These are phyloP conservation scores for Dendrocincla fuliginosa DNA, from an alignment of 2,797 vertebrate species.

Conservation along the genomic window DNA sequence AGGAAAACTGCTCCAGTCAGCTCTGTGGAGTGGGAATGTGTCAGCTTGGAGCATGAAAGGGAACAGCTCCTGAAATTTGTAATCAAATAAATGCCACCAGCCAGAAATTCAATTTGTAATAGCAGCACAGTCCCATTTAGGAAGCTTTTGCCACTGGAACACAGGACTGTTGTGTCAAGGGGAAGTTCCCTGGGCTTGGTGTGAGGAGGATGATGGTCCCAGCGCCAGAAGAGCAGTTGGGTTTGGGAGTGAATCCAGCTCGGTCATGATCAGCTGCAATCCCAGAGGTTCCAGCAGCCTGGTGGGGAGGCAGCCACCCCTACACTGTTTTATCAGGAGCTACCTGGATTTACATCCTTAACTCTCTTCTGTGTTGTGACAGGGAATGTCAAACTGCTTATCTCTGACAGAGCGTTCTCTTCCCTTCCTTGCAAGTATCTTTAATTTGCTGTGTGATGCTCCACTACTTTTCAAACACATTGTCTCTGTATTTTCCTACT, in stretches of 20 bases:
- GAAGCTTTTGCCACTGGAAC: neutral
- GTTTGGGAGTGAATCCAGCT: neutral
- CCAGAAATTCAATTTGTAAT: neutral
- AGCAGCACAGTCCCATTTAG: neutral
- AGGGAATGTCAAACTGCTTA: neutral
- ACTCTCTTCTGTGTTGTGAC: neutral
- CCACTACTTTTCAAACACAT: neutral
- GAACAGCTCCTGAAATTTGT: conserved; percentile 10
- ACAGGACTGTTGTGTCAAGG: neutral
- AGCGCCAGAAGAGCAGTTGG: neutral
- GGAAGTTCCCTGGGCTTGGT: neutral
- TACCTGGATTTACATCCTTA: neutral
- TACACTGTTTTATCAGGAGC: neutral
- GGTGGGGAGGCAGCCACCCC: neutral
- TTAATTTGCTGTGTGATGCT: neutral
- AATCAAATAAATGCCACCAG: conserved; percentile 16
- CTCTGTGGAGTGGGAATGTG: neutral
- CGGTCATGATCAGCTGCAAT: neutral
- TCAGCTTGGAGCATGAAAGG: neutral
- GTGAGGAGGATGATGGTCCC: neutral
- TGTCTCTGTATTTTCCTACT: neutral
- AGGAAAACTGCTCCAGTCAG: neutral
- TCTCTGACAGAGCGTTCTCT: neutral
- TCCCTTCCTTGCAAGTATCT: neutral
- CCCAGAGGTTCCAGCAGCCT: neutral